phyloP scores from a whole-genome alignment of 2,888 invertebrate species.

The Galeruca laticollis region DNA sequence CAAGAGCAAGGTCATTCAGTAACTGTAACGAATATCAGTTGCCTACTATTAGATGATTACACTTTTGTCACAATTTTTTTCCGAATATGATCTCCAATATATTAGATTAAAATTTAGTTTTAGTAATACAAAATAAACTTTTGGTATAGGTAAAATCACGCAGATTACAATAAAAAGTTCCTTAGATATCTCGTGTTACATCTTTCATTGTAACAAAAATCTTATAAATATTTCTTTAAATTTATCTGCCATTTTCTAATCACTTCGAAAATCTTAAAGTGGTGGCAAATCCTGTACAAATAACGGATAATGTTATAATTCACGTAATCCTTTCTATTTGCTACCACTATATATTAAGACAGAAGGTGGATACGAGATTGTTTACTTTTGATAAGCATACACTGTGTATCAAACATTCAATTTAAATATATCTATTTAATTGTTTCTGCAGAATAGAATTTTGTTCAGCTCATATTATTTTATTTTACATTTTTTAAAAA shows the following conservation, averaged over 20 bases:
- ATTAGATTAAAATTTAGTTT: slow-evolving; percentile 16
- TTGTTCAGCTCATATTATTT: neutral
- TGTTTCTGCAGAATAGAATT: slow-evolving; percentile 16
- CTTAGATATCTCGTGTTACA: too few relatives aligned
- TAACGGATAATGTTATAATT: too few relatives aligned
- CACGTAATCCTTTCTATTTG: neutral
- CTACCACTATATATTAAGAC: neutral
- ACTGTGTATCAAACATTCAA: neutral
- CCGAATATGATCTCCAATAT: too few relatives aligned
- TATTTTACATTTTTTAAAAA: neutral
- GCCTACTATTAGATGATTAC: neutral
- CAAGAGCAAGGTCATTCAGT: too few relatives aligned
- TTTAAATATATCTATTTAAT: neutral
- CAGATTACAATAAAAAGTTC: slow-evolving; percentile 7
- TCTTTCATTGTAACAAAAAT: too few relatives aligned
- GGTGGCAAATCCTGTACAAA: neutral
- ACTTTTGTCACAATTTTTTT: neutral
- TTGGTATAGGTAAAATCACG: slow-evolving; percentile 45
- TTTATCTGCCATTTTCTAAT: too few relatives aligned
- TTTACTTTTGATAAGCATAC: neutral
- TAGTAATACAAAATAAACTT: slow-evolving; percentile 53
- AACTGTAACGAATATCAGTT: too few relatives aligned
- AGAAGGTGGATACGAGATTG: neutral
- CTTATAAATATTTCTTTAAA: too few relatives aligned
- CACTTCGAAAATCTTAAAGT: too few relatives aligned